phyloP scores from a whole-genome alignment of 2,797 vertebrate species.

The Acipenser ruthenus region DNA sequence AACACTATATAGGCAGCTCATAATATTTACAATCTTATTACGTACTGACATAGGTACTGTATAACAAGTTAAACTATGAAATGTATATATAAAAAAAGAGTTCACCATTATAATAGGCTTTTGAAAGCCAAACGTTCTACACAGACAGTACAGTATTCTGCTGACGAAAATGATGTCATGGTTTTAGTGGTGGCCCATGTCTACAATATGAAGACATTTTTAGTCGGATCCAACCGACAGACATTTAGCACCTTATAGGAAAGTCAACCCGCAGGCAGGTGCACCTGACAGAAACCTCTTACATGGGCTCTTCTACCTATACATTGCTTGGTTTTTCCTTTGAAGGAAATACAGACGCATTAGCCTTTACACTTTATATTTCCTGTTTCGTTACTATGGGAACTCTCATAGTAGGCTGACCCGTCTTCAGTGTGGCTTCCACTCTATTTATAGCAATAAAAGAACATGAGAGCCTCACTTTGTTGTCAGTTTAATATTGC shows the following conservation, averaged over 20 bases:
- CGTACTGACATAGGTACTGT: neutral
- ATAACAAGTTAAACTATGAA: neutral
- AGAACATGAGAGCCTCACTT: neutral
- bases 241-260: no score
- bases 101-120: no score
- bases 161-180: no score
- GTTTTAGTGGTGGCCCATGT: no score
- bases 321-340: neutral
- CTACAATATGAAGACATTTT: no score
- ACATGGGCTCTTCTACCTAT: neutral
- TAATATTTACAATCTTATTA: no score
- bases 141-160: no score
- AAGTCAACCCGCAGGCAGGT: neutral
- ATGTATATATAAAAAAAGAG: no score
- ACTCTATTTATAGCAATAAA: constrained; percentile 5
- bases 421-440: neutral
- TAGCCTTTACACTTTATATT: constrained; percentile 2
- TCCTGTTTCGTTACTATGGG: constrained; percentile 10
- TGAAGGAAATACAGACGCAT: neutral
- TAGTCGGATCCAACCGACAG: no score
- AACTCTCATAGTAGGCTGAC: constrained; percentile 3
- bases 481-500: neutral
- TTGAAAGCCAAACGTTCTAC: no score
- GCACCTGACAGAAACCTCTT: neutral
- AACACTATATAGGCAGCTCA: no score